Conservation (phyloP, 2,797 vertebrate species). For the Melanotaenia boesemani region DNA sequence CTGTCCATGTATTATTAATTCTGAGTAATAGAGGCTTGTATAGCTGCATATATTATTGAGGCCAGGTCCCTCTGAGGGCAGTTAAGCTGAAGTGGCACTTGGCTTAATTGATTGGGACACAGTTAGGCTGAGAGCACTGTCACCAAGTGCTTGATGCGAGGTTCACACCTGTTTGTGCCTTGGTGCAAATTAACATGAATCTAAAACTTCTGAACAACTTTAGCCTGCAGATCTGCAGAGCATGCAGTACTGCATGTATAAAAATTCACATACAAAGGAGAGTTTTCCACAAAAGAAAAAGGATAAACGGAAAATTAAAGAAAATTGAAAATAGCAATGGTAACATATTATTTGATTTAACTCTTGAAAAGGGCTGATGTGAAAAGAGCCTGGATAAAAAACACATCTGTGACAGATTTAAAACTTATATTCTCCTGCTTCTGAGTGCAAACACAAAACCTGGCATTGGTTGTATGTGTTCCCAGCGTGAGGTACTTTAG, state of each 20-base stretch:
- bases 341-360: not conserved
- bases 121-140: conserved; percentile 48
- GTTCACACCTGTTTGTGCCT: conserved; percentile 59
- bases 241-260: not conserved
- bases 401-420: not conserved
- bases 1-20: conserved; percentile 79
- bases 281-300: not conserved
- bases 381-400: not conserved
- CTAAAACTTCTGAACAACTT: conserved; percentile 26
- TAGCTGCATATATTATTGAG: conserved; percentile 80
- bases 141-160: conserved; percentile 49
- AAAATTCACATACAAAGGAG: too few species aligned
- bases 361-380: not conserved
- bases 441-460: conserved; percentile 1
- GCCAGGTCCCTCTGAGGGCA: conserved; percentile 63
- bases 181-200: conserved; percentile 8
- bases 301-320: not conserved
- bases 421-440: not conserved
- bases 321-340: too few species aligned
- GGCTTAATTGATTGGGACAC: conserved; percentile 71
- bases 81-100: conserved; percentile 73
- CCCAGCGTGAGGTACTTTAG: not conserved
- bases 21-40: conserved; percentile 77
- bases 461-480: not conserved
- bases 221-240: not conserved